These are phyloP conservation scores for Brachyalestes nurse DNA, from an alignment of 2,797 vertebrate genomes.

Conservation along the genomic window DNA sequence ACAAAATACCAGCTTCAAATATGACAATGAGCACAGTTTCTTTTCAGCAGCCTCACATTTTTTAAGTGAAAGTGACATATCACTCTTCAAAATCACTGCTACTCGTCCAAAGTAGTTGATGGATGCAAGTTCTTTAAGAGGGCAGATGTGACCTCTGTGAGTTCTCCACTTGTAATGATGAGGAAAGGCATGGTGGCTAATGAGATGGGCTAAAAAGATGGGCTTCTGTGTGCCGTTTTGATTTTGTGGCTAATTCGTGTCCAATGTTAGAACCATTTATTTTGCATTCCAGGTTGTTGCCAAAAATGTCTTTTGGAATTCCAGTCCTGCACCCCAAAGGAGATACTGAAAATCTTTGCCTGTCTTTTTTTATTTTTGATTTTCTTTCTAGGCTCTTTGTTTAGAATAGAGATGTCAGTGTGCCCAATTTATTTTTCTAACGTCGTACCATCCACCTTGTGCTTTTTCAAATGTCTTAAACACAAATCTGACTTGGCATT, in stretches of 20 bases:
- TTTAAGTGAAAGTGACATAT: conserved; percentile 72
- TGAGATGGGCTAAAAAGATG: not conserved
- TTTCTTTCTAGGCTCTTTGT: conserved; percentile 14
- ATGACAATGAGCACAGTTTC: conserved; percentile 72
- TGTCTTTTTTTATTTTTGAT: conserved; percentile 1
- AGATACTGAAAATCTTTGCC: conserved; percentile 24
- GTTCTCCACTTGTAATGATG: conserved; percentile 78
- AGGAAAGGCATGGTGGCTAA: conserved; percentile 63
- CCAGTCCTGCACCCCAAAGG: not conserved
- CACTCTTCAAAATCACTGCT: conserved; percentile 53
- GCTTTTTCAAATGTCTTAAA: not conserved
- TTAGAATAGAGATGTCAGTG: conserved; percentile 18
- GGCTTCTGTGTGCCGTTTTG: not conserved
- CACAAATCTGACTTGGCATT: conserved; percentile 22
- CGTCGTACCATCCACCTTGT: not conserved
- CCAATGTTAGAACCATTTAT: not conserved
- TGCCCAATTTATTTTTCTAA: conserved; percentile 16
- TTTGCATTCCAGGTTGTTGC: not conserved
- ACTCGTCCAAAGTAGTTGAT: conserved; percentile 77
- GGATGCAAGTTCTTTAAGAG: conserved; percentile 68
- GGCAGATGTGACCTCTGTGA: conserved; percentile 70
- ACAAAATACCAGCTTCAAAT: conserved; percentile 77
- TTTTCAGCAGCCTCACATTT: conserved; percentile 65
- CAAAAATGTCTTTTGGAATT: conserved; percentile 16
- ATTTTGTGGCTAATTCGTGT: not conserved